Base-by-base conservation (phyloP, 2,888 invertebrate species). In the Sylvicola cinctus region DNA sequence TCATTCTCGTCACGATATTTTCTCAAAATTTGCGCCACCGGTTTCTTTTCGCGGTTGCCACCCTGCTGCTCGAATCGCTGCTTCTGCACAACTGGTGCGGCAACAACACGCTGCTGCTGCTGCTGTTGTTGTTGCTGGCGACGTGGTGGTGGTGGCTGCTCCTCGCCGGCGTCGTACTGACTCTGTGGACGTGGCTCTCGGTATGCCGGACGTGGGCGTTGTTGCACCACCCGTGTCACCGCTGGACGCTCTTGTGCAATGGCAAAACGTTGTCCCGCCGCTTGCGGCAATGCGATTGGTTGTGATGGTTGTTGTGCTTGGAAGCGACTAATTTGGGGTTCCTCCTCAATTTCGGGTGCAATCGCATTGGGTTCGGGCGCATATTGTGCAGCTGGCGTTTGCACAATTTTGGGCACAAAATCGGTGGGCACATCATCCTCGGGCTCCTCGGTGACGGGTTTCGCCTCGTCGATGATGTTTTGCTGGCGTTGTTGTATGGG, bases 1-100 rank as follows among this genome's bases (percentile, higher is more conserved):
- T 55, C 55, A 47, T 81, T 79, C 51, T 83, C 81, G 29, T 80
- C 80, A 34, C 77, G 69, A 60, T 70, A 84, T 49, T 71, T 71
- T 35, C 70, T 62, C 41, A 69, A 58, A 39, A 70, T 72, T 54
- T 77, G 77, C 16, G 76, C 73, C 0, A 77, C 76, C 1, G 77
- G 77, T 42, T 74, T 75, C 51, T 64, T 74, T 8, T 50, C 50
- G 11, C 52, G 49, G 3, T 51, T 48, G 27, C 46, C 20, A 4
- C 5, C 8, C 20, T 20, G 20, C 8, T 4, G 20, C 45, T 49
- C 13, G 51, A 58, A 40, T 51, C 55, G 36, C 20, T 20, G 20
- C 8, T 20, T 20, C 20, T 4, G 5, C 8, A 8, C 20, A 4
- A 20, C 20, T 6, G 20, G 20, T 6, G 8, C 20, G 20, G 20